Conservation (phyloP, 2,888 invertebrate genomes). For the Cheilosia impressa region DNA sequence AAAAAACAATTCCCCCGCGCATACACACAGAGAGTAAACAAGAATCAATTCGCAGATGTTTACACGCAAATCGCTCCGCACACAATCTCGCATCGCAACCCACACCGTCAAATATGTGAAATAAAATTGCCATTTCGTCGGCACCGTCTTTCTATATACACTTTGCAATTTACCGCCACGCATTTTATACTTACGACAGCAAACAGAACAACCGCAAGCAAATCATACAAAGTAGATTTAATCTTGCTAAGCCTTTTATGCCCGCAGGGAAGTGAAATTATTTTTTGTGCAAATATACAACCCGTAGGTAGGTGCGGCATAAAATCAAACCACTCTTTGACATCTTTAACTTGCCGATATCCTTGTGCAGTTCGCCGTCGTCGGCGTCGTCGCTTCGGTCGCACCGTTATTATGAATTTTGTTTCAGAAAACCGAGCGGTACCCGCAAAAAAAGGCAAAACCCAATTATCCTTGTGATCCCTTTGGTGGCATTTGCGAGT, state of each 20-base stretch:
- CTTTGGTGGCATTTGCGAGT: slow-evolving; percentile 59
- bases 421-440: slow-evolving; percentile 14
- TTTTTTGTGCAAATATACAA: slow-evolving; percentile 53
- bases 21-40: slow-evolving; percentile 31
- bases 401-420: slow-evolving; percentile 59
- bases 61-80: slow-evolving; percentile 22
- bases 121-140: slow-evolving; percentile 53
- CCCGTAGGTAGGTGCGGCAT: background rate
- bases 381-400: slow-evolving; percentile 14
- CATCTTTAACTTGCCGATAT: slow-evolving; percentile 46
- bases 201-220: slow-evolving; percentile 55
- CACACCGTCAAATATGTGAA: slow-evolving; percentile 29
- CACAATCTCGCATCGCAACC: background rate
- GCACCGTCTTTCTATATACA: background rate
- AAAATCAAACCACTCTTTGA: slow-evolving; percentile 13
- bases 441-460: slow-evolving; percentile 28
- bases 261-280: slow-evolving; percentile 64
- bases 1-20: background rate
- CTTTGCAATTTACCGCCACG: slow-evolving; percentile 21
- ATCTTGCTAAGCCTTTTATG: slow-evolving; percentile 70
- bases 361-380: slow-evolving; percentile 21
- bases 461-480: slow-evolving; percentile 71
- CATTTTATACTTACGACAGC: slow-evolving; percentile 32
- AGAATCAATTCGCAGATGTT: slow-evolving; percentile 49
- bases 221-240: slow-evolving; percentile 67